Percentiles rank a stretch among this genome's conserved stretches.
phyloP scores from a whole-genome alignment of 2,113 vertebrate genomes.

The Coracopsis vasa region DNA sequence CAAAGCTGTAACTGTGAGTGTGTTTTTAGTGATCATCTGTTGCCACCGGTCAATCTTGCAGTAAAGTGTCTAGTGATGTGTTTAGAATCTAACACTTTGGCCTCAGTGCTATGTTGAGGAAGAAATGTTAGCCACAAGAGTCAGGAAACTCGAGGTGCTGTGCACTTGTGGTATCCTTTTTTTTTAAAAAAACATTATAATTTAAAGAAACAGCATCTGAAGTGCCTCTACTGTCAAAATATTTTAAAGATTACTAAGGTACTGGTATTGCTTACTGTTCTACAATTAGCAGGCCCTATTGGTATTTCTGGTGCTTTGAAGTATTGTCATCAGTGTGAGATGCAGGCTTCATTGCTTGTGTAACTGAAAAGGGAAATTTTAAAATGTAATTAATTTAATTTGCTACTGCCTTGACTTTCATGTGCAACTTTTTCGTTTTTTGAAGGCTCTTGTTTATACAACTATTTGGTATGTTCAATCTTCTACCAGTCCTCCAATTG shows the following conservation, averaged over 20 bases:
- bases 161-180: background rate
- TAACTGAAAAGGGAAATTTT: background rate
- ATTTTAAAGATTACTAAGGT: background rate
- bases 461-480: background rate
- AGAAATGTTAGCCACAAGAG: background rate
- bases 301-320: background rate
- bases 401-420: background rate
- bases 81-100: background rate
- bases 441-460: background rate
- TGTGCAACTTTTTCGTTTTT: background rate
- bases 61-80: background rate
- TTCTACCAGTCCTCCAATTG: rapidly evolving
- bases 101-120: background rate
- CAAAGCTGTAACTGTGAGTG: background rate
- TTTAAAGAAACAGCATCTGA: background rate
- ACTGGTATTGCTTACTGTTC: background rate
- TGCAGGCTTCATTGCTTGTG: background rate
- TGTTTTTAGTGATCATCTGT: background rate
- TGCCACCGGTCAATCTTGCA: background rate
- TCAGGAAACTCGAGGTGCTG: background rate
- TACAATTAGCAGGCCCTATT: background rate
- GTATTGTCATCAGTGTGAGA: background rate
- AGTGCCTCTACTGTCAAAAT: background rate
- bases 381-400: background rate
- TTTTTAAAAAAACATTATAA: background rate